These are phyloP conservation scores for Grantiella picta DNA, from an alignment of 2,113 vertebrate species.

Conservation along the genomic window DNA sequence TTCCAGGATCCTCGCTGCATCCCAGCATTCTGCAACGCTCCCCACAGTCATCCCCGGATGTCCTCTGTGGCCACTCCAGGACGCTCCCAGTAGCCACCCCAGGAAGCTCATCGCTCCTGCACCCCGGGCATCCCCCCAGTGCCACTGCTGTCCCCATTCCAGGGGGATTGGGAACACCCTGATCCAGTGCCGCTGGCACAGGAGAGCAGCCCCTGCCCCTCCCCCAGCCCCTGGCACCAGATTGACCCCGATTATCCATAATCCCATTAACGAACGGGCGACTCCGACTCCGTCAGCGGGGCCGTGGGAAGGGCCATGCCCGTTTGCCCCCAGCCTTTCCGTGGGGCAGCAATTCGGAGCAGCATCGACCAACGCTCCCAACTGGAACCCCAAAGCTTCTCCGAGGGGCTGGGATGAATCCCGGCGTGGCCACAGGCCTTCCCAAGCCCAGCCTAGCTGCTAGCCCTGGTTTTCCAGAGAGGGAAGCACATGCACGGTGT, in stretches of 20 bases:
- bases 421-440: rapidly evolving
- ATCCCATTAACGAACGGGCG: not conserved
- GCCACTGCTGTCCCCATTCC: not conserved
- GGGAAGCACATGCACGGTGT: rapidly evolving
- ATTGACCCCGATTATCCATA: not conserved
- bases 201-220: not conserved
- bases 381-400: rapidly evolving
- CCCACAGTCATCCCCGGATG: rapidly evolving
- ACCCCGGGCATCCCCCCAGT: not conserved
- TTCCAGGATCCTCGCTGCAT: not conserved
- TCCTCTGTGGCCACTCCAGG: too few relatives aligned
- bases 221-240: not conserved
- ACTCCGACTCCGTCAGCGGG: not conserved
- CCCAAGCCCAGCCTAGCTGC: rapidly evolving
- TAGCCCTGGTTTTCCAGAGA: rapidly evolving
- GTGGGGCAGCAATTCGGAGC: rapidly evolving
- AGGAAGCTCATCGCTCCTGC: not conserved
- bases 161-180: rapidly evolving
- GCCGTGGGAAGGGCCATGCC: not conserved
- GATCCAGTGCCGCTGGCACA: rapidly evolving
- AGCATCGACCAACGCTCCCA: rapidly evolving
- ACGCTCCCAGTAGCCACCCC: not conserved
- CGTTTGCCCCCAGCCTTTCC: rapidly evolving
- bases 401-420: not conserved
- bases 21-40: not conserved